Conservation (phyloP, 2,113 vertebrate species). For the Chlorocebus sabaeus region DNA sequence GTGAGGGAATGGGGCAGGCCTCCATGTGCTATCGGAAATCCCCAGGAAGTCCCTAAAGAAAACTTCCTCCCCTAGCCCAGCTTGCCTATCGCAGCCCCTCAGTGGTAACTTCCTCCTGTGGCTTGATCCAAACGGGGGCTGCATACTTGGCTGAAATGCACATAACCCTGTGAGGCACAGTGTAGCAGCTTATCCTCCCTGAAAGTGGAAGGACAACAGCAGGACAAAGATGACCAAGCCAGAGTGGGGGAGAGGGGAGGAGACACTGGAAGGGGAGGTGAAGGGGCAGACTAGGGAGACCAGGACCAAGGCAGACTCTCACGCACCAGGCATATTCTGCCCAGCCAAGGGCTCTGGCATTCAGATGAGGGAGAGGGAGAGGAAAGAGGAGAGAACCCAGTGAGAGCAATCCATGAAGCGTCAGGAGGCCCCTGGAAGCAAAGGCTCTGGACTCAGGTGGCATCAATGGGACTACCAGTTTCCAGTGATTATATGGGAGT, state of each 20-base stretch:
- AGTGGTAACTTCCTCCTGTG: background rate
- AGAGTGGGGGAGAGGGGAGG: background rate
- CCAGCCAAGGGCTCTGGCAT: background rate
- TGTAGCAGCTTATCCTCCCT: background rate
- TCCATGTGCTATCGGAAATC: no score
- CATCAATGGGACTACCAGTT: accelerated
- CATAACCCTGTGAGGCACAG: no score
- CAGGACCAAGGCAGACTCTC: background rate
- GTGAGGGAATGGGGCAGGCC: background rate
- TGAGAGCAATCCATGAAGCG: background rate
- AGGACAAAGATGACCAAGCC: background rate
- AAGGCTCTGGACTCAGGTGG: background rate
- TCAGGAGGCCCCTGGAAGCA: background rate
- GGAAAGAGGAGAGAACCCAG: background rate
- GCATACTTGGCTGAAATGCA: background rate
- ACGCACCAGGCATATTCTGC: no score
- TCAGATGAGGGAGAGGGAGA: no score
- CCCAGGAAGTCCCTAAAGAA: background rate
- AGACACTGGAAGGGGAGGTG: background rate
- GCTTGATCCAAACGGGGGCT: background rate
- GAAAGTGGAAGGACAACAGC: background rate
- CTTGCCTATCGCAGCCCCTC: background rate
- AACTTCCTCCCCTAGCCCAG: background rate
- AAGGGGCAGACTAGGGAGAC: no score
- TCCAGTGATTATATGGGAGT: background rate